Percentiles rank a stretch among this genome's conserved stretches.
Conservation (phyloP, 2,113 vertebrate species). For the Miniopterus natalensis region DNA sequence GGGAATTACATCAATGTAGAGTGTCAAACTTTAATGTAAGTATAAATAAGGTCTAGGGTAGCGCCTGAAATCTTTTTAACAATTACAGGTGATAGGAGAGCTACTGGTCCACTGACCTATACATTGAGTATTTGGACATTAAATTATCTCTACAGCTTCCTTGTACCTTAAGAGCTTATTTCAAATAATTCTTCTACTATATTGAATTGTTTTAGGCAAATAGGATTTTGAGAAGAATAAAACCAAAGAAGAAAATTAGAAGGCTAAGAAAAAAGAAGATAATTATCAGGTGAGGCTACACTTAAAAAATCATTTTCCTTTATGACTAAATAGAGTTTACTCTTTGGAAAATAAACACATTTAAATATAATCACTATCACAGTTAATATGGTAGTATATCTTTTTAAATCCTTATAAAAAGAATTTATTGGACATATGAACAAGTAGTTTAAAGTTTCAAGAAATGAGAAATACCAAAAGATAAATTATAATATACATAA, state of each 20-base stretch:
- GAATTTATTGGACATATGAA: not conserved
- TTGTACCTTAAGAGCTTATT: not conserved
- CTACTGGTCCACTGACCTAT: not conserved
- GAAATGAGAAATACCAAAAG: not conserved
- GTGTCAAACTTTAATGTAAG: not conserved
- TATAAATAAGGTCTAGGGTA: not conserved
- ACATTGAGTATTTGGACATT: not conserved
- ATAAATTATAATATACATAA: not conserved
- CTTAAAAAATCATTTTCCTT: slow-evolving; percentile 14
- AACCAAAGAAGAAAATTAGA: not conserved
- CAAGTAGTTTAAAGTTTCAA: not conserved
- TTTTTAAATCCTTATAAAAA: not conserved
- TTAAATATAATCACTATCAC: not conserved
- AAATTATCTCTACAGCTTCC: not conserved
- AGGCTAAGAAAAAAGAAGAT: not conserved
- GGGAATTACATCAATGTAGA: not conserved
- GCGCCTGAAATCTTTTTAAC: not conserved
- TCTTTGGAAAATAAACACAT: slow-evolving; percentile 21
- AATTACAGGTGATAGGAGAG: not conserved
- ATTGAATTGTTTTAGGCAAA: not conserved
- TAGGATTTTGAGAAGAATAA: not conserved
- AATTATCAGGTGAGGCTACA: not conserved
- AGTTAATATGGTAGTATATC: not conserved
- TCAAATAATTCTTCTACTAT: not conserved
- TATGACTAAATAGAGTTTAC: not conserved